Evolutionary conservation across 2,797 vertebrate species (phyloP), one percentile per base, ranked within the genome.

Genomic region (Arrhamphus sclerolepis): DNA sequence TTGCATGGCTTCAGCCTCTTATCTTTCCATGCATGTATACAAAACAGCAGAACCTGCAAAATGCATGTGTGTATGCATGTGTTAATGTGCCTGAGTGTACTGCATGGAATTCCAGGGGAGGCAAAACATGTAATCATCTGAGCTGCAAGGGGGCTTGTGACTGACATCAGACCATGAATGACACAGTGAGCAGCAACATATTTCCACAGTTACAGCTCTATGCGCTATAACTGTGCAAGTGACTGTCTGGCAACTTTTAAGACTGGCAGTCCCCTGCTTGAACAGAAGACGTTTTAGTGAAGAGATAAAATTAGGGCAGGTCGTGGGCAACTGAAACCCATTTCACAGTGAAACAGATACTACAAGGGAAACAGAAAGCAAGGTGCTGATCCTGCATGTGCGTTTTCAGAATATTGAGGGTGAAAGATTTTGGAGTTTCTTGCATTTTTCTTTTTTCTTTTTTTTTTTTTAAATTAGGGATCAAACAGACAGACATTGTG

Each of bases 41-140:
- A 71, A 74, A 80, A 77, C 69, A 59, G 69, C 64, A 77, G 66
- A 79, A 66, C 42, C 54, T 62, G 48, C 68, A 66, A 73, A 63
- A 21, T 64, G 3, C 46, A 13, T 48, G 31, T 28, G 50, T 40
- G 39, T 50, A 46, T 47, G 38, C 60, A 60, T 54, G 52, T 57
- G 44, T 73, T 10, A 14, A 20, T 49, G 46, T 53, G 50, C 41
- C 44, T 57, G 42, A 63, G 64, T 72, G 70, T 56, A 1, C 29
- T 58, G 66, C 56, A 63, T 53, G 22, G 42, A 88, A 86, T 87
- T 87, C 85, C 85, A 81, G 28, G 57, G 56, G 51, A 89, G 75
- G 64, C 82, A 82, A 26, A 86, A 82, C 72, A 28, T 85, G 78
- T 83, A 88, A 89, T 86, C 78, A 82, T 67, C 67, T 79, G 77